These are phyloP conservation scores for Ptilorrhoa leucosticta DNA, from an alignment of 2,113 vertebrate genomes.

Conservation along the genomic window DNA sequence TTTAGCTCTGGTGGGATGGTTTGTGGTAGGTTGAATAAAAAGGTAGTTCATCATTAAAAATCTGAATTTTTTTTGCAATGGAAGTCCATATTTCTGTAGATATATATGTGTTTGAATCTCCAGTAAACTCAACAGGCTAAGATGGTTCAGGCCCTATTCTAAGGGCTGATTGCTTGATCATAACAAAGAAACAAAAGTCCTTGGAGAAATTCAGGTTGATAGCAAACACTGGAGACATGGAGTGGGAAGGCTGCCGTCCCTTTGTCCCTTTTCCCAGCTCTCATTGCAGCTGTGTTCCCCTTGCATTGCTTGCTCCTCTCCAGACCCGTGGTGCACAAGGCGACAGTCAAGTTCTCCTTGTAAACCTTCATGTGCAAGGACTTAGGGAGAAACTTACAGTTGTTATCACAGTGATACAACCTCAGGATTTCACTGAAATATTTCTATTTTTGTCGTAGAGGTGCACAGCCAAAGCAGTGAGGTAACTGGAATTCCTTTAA, in stretches of 20 bases:
- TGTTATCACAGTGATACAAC: neutral
- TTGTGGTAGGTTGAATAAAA: neutral
- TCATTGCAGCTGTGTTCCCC: neutral
- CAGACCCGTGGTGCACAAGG: accelerated
- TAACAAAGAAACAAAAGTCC: neutral
- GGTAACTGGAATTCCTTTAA: neutral
- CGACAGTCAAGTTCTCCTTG: neutral
- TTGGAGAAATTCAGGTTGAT: neutral
- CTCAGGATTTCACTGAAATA: neutral
- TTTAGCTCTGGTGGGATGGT: neutral
- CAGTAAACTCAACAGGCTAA: neutral
- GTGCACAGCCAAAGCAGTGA: neutral
- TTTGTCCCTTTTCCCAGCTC: neutral
- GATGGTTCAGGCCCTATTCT: neutral
- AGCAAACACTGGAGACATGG: neutral
- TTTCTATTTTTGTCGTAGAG: neutral
- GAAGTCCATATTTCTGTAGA: neutral
- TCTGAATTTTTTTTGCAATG: accelerated
- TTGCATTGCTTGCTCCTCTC: neutral
- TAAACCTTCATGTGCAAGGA: neutral
- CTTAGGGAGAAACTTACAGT: neutral
- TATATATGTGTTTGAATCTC: neutral
- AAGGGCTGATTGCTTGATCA: neutral
- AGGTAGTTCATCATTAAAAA: neutral
- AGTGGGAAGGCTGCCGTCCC: neutral